These are phyloP conservation scores for Plestiodon gilberti DNA, from an alignment of 2,113 vertebrate species.

Conservation along the genomic window DNA sequence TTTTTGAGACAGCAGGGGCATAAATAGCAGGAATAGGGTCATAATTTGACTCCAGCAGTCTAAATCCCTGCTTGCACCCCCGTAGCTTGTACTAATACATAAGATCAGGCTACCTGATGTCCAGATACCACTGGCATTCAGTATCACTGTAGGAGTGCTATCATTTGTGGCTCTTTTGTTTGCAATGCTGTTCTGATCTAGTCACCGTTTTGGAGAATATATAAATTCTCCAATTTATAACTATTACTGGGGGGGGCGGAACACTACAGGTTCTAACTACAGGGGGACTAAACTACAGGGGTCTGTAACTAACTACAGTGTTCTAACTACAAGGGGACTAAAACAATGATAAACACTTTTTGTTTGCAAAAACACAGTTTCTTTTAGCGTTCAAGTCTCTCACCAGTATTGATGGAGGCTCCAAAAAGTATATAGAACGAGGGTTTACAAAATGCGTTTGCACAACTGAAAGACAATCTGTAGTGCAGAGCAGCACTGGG, in stretches of 20 bases:
- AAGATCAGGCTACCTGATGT: not conserved
- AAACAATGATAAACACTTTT: not conserved
- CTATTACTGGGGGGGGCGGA: no score
- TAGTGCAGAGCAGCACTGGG: not conserved
- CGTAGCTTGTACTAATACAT: not conserved
- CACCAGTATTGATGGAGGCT: not conserved
- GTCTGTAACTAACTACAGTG: not conserved
- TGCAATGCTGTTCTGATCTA: not conserved
- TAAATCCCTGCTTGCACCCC: not conserved
- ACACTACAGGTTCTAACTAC: no score
- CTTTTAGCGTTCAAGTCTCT: not conserved
- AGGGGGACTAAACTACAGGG: not conserved
- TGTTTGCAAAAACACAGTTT: not conserved
- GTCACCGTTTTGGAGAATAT: not conserved
- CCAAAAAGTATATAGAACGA: not conserved
- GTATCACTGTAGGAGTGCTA: not conserved
- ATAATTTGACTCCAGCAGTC: not conserved
- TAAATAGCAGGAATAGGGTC: not conserved
- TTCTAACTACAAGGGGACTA: not conserved
- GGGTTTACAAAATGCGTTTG: not conserved
- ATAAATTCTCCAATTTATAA: no score
- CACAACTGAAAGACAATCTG: rapidly evolving
- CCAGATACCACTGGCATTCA: no score
- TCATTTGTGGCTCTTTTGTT: rapidly evolving
- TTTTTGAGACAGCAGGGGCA: not conserved